Conservation (phyloP, 2,888 invertebrate genomes). For the Azorinus chamasolen region DNA sequence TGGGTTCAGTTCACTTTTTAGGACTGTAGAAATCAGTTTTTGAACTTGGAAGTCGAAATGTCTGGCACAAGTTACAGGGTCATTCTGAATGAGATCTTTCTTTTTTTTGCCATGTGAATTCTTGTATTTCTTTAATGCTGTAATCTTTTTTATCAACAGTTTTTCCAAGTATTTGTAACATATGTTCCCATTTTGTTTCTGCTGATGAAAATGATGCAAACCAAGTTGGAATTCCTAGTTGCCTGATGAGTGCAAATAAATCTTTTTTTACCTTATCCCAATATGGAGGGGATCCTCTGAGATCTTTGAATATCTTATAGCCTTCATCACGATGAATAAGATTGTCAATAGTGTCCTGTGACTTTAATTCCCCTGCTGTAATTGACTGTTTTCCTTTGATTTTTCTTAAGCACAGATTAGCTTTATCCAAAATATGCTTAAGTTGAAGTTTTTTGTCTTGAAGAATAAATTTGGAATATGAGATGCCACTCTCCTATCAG, state of each 20-base stretch:
- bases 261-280: constrained; percentile 47
- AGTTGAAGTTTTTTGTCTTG: constrained; percentile 49
- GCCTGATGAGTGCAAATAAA: constrained; percentile 51
- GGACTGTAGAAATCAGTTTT: constrained; percentile 30
- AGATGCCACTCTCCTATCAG: constrained; percentile 41
- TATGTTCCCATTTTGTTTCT: constrained; percentile 54
- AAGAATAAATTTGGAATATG: constrained; percentile 49
- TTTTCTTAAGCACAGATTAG: constrained; percentile 26
- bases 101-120: constrained; percentile 27
- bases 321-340: constrained; percentile 32
- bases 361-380: constrained; percentile 35
- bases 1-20: constrained; percentile 9
- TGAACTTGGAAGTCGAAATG: constrained; percentile 57
- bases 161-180: constrained; percentile 29
- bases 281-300: constrained; percentile 58
- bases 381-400: constrained; percentile 12
- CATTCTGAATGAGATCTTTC: constrained; percentile 25
- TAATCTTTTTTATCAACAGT: constrained; percentile 17
- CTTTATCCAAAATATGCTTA: constrained; percentile 30
- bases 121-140: constrained; percentile 13
- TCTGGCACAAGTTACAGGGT: constrained; percentile 57
- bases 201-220: constrained; percentile 54
- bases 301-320: constrained; percentile 30
- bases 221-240: constrained; percentile 47
- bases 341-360: constrained; percentile 14